These are phyloP conservation scores for Pasiphila rectangulata DNA, from an alignment of 2,888 invertebrate genomes.

Conservation along the genomic window DNA sequence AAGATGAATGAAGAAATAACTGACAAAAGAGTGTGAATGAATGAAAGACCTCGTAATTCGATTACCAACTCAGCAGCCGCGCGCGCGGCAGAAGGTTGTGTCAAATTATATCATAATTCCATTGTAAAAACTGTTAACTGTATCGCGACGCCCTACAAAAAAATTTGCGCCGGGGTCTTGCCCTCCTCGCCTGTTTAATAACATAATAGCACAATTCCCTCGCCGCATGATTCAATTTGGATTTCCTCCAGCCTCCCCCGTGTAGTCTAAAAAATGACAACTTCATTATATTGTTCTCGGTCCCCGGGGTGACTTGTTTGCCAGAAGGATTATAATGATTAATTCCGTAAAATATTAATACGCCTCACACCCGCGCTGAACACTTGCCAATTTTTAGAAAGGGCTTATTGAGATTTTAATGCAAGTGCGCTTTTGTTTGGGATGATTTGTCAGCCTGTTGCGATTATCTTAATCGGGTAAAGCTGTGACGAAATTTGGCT, in stretches of 20 bases:
- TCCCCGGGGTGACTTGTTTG: constrained; percentile 78
- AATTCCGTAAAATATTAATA: constrained; percentile 80
- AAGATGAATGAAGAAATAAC: not conserved
- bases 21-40: constrained; percentile 10
- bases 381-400: constrained; percentile 65
- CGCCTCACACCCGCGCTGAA: constrained; percentile 70
- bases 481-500: not conserved
- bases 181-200: constrained; percentile 83
- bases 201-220: constrained; percentile 86
- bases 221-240: constrained; percentile 85
- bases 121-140: constrained; percentile 81
- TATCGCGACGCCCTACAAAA: constrained; percentile 77
- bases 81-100: constrained; percentile 53
- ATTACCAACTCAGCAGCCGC: constrained; percentile 42
- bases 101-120: constrained; percentile 81
- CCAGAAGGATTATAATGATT: constrained; percentile 80
- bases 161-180: constrained; percentile 76
- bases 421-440: constrained; percentile 65
- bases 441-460: constrained; percentile 45
- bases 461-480: constrained; percentile 18
- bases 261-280: constrained; percentile 80
- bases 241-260: constrained; percentile 81
- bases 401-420: constrained; percentile 65
- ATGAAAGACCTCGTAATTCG: constrained; percentile 27
- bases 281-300: constrained; percentile 79